Evolutionary conservation across 2,113 vertebrate genomes (phyloP), one percentile per base, ranked within the genome.

Genomic region (Ctenomys sociabilis): DNA sequence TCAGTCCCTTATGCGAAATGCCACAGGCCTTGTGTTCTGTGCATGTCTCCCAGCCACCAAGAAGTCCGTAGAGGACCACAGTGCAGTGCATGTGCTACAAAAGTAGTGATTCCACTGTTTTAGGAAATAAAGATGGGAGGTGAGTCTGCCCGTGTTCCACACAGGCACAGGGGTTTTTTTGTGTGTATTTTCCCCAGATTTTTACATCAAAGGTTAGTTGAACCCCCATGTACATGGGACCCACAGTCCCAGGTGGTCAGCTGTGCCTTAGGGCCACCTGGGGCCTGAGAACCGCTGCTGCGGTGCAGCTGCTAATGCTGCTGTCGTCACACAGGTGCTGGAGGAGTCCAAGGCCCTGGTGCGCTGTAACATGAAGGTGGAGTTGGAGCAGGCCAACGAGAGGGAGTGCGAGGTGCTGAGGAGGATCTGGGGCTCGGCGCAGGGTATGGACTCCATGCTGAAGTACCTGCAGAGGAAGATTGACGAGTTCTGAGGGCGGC

Each of bases 391-490:
- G 97, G 99, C 99, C 68, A 99, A 99, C 5, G 99, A 99, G 98
- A 99, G 99, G 0, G 99, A 99, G 96, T 99, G 99, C 88, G 99
- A 99, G 97, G 99, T 99, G 24, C 97, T 99, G 93, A 99, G 99
- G 98, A 99, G 99, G 92, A 99, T 99, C 90, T 99, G 99, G 99
- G 99, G 99, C 70, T 99, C 99, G 0, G 98, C 99, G 1, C 99
- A 99, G 98, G 99, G 99, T 72, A 99, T 99, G 96, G 99, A 99
- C 98, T 99, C 99, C 68, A 99, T 99, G 97, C 98, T 99, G 90
- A 99, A 99, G 97, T 99, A 99, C 93, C 98, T 99, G 94, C 99
- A 99, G 98, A 99, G 98, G 96, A 99, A 99, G 96, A 99, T 99
- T 0, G 99, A 99, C 85, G 99, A 99, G 96, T 99, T 99, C 97